Percentiles rank a stretch among this genome's conserved stretches.
Evolutionary conservation across 1,140 invertebrate genomes (phyloP).

Genomic region (Drosophila miranda): DNA sequence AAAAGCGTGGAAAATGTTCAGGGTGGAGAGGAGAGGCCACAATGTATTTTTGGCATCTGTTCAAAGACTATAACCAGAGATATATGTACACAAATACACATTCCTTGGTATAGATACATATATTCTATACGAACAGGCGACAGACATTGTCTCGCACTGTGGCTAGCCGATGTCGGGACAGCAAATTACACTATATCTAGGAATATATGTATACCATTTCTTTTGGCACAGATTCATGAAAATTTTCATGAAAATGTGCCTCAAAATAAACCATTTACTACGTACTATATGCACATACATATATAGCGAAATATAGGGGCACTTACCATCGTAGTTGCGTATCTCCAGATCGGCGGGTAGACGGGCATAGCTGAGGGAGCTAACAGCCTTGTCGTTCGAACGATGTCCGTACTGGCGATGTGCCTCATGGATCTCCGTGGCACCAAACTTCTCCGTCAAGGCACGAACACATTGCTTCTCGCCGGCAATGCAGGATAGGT

Average conservation of each 20-base stretch:
- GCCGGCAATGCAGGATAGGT: conserved; percentile 86
- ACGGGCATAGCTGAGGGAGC: conserved; percentile 82
- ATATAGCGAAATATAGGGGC: not conserved
- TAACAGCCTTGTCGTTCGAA: conserved; percentile 71
- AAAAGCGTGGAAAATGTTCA: conserved; percentile 41
- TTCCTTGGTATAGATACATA: conserved; percentile 10
- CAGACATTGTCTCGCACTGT: conserved; percentile 71
- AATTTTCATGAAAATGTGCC: conserved; percentile 22
- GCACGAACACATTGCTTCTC: conserved; percentile 86
- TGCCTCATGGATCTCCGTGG: conserved; percentile 83
- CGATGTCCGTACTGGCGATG: conserved; percentile 80
- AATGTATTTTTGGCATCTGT: conserved; percentile 68
- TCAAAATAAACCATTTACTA: conserved; percentile 21
- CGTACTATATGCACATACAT: too few species aligned
- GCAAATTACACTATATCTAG: conserved; percentile 9
- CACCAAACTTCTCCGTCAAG: conserved; percentile 85
- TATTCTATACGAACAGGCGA: conserved; percentile 42
- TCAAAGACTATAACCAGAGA: conserved; percentile 40
- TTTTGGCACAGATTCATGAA: conserved; percentile 34
- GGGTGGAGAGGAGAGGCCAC: conserved; percentile 45
- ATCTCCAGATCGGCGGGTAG: conserved; percentile 87
- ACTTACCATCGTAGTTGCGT: conserved; percentile 91
- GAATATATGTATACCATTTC: conserved; percentile 45
- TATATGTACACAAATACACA: not conserved
- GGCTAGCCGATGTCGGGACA: conserved; percentile 78